Base-by-base conservation (phyloP, 2,113 vertebrate species). In the Pelvicachromis taeniatus region DNA sequence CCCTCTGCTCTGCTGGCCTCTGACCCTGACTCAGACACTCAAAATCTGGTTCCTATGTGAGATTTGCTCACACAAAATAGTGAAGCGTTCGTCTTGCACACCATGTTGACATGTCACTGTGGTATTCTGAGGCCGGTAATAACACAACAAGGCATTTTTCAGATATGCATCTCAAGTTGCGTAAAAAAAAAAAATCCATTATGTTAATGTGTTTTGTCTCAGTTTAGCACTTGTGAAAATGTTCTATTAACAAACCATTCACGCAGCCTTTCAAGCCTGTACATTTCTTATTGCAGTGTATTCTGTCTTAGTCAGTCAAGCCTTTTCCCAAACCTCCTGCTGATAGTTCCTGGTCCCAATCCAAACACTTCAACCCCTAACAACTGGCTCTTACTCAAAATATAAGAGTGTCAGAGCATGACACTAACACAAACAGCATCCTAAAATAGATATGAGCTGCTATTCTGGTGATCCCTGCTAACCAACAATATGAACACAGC, bases 31-130 rank as follows among this genome's bases (percentile, higher is more conserved):
- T 78, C 48, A 85, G 78, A 92, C 63, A 3, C 70, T 90, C 78
- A 94, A 91, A 95, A 95, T 94, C 85, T 94, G 87, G 82, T 86
- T 88, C 86, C 88, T 87, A 88, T 81, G 89, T 92, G 93, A 87
- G 91, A 94, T 90, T 79, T 91, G 83, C 91, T 93, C 89, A 61
- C 91, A 87, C 16, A 12, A 56, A 84, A 77, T 70, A 16, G 86
- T 58, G 88, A 92, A 87, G 84, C 77, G 84, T 86, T 88, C 9
- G 17, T 87, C 80, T 26, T 50, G 42, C 53, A 23, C 58, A 7
- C 52, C 53, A 4, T 38, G 70, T 81, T 65, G 40, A 80, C 68
- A 70, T 38, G 31, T 3, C 38, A 21, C 53, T 26, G 63, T 59
- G 50, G 19, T 6, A 63, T 38, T 54, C n/a, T 59, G 53, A 50